Conservation (phyloP, 2,113 vertebrate genomes). For the Orcinus orca region DNA sequence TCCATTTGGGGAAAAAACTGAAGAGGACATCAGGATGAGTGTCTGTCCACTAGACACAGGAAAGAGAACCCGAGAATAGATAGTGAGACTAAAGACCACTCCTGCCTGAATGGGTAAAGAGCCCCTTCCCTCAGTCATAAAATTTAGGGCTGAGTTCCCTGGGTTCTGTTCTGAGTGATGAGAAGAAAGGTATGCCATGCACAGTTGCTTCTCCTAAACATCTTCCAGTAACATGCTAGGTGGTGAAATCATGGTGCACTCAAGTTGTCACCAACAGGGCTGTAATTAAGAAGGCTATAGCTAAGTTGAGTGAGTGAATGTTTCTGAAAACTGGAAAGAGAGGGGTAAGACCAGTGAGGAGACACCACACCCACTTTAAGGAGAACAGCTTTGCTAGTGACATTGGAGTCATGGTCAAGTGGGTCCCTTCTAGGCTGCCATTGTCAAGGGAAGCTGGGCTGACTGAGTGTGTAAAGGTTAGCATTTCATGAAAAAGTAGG, state of each 20-base stretch:
- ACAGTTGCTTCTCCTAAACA: not conserved
- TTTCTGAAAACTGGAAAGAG: not conserved
- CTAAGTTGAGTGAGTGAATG: not conserved
- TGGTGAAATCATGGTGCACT: not conserved
- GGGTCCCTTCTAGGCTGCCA: not conserved
- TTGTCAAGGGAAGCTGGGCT: not conserved
- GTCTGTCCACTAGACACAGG: no score
- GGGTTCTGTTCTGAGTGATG: not conserved
- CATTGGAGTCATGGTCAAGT: not conserved
- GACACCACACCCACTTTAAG: not conserved
- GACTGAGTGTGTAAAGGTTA: not conserved
- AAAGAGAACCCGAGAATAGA: not conserved
- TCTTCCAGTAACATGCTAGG: not conserved
- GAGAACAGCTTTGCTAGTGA: not conserved
- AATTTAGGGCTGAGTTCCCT: not conserved
- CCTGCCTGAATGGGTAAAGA: not conserved
- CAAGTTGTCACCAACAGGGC: not conserved
- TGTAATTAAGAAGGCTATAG: not conserved
- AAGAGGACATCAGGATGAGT: not conserved
- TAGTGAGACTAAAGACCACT: not conserved
- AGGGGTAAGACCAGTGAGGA: not conserved
- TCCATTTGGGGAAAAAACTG: not conserved
- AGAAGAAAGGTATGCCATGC: not conserved
- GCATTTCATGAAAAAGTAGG: not conserved
- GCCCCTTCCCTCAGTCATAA: not conserved